Evolutionary conservation across 2,888 invertebrate species (phyloP).

Genomic region (Eupithecia pulchellata): DNA sequence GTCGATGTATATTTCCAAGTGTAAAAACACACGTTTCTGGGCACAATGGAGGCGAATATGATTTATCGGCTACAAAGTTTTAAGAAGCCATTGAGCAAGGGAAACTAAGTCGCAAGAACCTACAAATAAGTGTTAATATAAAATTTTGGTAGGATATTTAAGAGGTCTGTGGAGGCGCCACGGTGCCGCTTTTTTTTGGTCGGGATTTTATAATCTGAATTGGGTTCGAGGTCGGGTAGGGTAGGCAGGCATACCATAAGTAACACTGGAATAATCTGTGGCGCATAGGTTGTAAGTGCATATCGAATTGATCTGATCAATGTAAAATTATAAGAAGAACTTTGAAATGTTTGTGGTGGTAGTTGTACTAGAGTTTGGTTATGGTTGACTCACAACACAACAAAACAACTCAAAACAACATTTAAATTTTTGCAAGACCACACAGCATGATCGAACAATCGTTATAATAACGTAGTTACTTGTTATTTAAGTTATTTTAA

Average conservation of each 20-base stretch:
- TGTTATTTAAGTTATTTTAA: constrained; percentile 1
- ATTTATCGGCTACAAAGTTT: constrained; percentile 64
- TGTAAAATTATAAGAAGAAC: neutral
- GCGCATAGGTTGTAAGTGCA: constrained; percentile 17
- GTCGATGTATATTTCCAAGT: constrained; percentile 68
- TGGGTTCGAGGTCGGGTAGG: constrained; percentile 69
- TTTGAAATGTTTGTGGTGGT: neutral
- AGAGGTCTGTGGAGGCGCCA: constrained; percentile 72
- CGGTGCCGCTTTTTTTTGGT: constrained; percentile 72
- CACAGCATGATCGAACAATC: constrained; percentile 1
- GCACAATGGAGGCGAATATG: constrained; percentile 73
- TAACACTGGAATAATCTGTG: constrained; percentile 46
- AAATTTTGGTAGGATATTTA: constrained; percentile 38
- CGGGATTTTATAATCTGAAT: constrained; percentile 75
- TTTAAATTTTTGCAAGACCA: neutral
- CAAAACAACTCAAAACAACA: too few relatives aligned
- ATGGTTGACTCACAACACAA: neutral
- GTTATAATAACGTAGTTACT: neutral
- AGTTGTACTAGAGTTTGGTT: neutral
- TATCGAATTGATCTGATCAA: neutral
- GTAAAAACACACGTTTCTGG: constrained; percentile 78
- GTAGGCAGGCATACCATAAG: constrained; percentile 62
- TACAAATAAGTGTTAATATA: constrained; percentile 44
- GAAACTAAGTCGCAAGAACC: constrained; percentile 36
- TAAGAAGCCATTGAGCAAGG: constrained; percentile 7